phyloP scores from a whole-genome alignment of 1,140 invertebrate genomes.

The Ceratina japonica region DNA sequence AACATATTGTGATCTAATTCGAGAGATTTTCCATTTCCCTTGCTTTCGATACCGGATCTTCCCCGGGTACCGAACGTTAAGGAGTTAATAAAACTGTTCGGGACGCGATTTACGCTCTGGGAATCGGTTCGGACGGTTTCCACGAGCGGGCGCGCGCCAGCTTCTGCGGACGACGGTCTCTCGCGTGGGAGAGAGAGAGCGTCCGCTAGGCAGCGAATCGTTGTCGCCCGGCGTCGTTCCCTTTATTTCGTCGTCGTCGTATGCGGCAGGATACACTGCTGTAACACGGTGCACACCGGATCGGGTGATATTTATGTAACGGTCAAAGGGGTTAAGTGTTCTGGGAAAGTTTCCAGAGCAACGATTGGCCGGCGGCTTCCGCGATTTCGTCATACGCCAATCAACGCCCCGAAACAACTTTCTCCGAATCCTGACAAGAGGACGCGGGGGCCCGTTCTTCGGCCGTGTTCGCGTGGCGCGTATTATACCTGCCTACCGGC shows the following conservation, averaged over 20 bases:
- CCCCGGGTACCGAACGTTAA: background rate
- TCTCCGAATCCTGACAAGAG: slow-evolving; percentile 68
- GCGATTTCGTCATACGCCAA: slow-evolving; percentile 70
- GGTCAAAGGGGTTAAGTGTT: slow-evolving; percentile 68
- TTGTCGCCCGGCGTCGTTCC: slow-evolving; percentile 25
- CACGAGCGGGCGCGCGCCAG: background rate
- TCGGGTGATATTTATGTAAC: slow-evolving; percentile 68
- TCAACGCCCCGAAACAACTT: slow-evolving; percentile 70
- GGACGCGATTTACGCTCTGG: no score
- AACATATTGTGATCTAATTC: slow-evolving; percentile 11
- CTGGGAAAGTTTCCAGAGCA: slow-evolving; percentile 69
- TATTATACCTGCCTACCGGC: no score
- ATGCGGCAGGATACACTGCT: slow-evolving; percentile 50
- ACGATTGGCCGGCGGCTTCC: slow-evolving; percentile 67
- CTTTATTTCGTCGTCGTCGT: slow-evolving; percentile 46
- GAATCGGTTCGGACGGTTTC: background rate
- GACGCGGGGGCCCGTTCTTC: slow-evolving; percentile 39
- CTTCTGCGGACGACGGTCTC: no score
- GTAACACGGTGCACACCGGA: slow-evolving; percentile 37
- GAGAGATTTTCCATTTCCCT: background rate
- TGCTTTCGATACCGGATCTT: background rate
- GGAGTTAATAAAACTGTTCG: no score
- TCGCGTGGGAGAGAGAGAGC: slow-evolving; percentile 25
- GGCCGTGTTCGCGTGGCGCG: slow-evolving; percentile 27
- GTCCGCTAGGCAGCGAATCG: slow-evolving; percentile 16